Base-by-base conservation (phyloP, 2,113 vertebrate genomes). In the Vulpes ferrilata region DNA sequence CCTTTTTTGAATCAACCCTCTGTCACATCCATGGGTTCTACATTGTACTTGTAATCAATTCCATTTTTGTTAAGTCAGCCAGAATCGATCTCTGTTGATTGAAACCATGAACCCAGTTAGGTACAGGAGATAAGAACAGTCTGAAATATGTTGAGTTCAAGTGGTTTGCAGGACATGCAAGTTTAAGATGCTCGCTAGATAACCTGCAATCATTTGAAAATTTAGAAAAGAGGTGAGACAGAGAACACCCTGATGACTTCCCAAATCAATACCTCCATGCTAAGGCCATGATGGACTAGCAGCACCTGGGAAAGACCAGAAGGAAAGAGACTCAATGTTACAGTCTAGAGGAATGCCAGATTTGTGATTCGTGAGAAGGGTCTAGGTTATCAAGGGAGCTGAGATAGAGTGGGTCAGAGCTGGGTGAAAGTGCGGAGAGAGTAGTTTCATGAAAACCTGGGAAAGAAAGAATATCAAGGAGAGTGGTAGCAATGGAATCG, bases 81-180 rank as follows among this genome's bases (percentile, higher is more conserved):
- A 85, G 32, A 97, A 92, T 97, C 64, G 60, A 81, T 62, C 55
- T 20, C 38, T 82, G 35, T 57, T 97, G 69, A 79, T 27, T 80
- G 43, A 97, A 78, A 73, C 11, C 65, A 89, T 93, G 65, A 78
- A 85, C 3, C 20, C 25, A 57, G 22, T 84, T 73, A 53, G 38
- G 43, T 53, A 57, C 17, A 87, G 48, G 87, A 51, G 11, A 65
- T 25, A 64, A 84, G 25, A 48, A 90, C 11, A 57, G 43, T 43
- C 23, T 59, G 10, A 10, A 82, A 89, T 38, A 67, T 12, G 2
- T 32, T 38, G 76, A 69, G 38, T 78, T 73, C 32, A 71, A 87
- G 5, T 48, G 92, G 25, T 57, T 53, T 20, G 3, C 8, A 74
- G 55, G 43, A 74, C n/a, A 65, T 22, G 55, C 11, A 64, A 82